Evolutionary conservation across 2,888 invertebrate genomes (phyloP), one percentile per base, ranked within the genome.

Genomic region (Meandrusa payeni): DNA sequence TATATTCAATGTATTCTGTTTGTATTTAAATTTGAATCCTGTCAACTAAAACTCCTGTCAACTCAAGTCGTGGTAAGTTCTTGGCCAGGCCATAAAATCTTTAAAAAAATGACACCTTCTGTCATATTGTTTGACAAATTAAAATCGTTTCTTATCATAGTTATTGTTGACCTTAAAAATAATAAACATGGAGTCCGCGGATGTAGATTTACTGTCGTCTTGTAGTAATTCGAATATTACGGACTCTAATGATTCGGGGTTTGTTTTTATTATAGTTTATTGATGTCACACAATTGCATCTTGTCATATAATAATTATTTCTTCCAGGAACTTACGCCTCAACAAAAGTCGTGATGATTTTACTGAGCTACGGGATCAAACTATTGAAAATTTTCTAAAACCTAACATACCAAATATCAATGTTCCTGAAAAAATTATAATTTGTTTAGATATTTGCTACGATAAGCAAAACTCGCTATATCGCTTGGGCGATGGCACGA

Each of bases 381-480:
- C 77, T 0, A 69, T 86, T 36, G 75, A 71, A 2, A 85, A 81
- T 59, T 79, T 83, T 44, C 79, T 79, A 41, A 86, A 86, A 52
- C 80, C 81, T 1, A 80, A 79, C 46, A 63, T 89, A 39, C 87
- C 89, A 2, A 83, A 85, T 63, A 70, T 78, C 3, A 90, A 91
- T 69, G 76, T 90, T 3, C 90, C 90, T 0, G 92, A 93, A 62
- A 90, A 82, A 60, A 91, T 93, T 23, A 76, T 93, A 12, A 72
- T 93, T 38, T 90, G 92, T 46, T 70, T 93, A 45, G 93, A 93
- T 65, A 72, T 90, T 5, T 90, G 90, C 32, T 81, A 85, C 53
- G 91, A 92, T 56, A 86, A 85, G 44, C 77, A 88, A 40, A 88
- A 73, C 47, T 89, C 91, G 0, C 64, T 88, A 1, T 93, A 71